Evolutionary conservation across 2,113 vertebrate genomes (phyloP), one percentile per base, ranked within the genome.

Genomic region (Turnix velox): DNA sequence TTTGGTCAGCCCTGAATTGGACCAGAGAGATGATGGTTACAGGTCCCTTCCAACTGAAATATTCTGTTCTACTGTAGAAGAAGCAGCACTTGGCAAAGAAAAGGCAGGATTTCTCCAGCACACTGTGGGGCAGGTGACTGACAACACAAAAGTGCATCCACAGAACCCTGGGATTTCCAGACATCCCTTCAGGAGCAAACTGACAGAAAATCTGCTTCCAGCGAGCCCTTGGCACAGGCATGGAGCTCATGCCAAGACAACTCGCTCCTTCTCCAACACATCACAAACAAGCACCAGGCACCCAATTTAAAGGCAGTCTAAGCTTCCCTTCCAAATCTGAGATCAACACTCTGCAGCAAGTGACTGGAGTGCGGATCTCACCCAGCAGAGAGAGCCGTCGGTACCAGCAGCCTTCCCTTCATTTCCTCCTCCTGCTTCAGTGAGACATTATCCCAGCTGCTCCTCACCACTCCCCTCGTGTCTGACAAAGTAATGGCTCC

Each of bases 241-340:
- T 81, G 91, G 27, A 91, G 87, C 57, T 94, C 89, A 84, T 16
- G 37, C 93, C 81, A 89, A 96, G 95, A 92, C 81, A 89, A 84
- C 89, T 88, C 12, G 14, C 57, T 84, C 9, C 1, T 65, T 92
- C 77, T 93, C 93, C 87, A 79, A 68, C 74, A 87, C 62, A 91
- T 82, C 81, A 84, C 84, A 92, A 91, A 87, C 87, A 91, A 91
- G 84, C 77, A 84, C 58, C 69, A 78, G 77, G 84, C 91, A 91
- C 81, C 77, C 65, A 78, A 81, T 94, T 85, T 16, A 65, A 65
- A 92, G 49, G 84, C 84, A 61, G 61, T 72, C 78, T 63, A 89
- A 94, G 91, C 81, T 95, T 95, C 77, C n/a, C 81, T 84, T 57
- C 39, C 78, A 89, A 84, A 94, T 82, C 94, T 78, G 73, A 84